phyloP scores from a whole-genome alignment of 2,797 vertebrate genomes.

The Diplodus puntazzo region DNA sequence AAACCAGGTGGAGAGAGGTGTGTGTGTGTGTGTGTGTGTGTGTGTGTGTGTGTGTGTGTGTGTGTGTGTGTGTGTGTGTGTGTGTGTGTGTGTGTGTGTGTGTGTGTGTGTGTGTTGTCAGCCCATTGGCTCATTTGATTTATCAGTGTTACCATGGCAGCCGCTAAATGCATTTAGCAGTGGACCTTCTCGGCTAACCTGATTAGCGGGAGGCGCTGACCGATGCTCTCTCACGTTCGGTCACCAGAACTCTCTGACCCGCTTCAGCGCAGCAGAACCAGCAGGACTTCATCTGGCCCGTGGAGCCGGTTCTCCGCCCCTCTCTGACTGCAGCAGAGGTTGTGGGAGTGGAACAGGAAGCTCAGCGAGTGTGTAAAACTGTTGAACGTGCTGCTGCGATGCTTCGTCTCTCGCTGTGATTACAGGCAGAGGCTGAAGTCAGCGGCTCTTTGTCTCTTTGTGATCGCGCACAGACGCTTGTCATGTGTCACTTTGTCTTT shows the following conservation, averaged over 20 bases:
- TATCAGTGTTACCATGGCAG: conserved; percentile 55
- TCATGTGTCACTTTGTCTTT: conserved; percentile 23
- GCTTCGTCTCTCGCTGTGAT: not conserved
- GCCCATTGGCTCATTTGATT: conserved; percentile 38
- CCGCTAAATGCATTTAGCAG: conserved; percentile 52
- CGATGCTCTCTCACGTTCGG: no score
- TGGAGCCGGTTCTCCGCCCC: no score
- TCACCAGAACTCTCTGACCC: not conserved
- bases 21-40: no score
- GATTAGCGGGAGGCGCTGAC: conserved; percentile 41
- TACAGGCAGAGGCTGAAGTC: conserved; percentile 21
- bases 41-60: no score
- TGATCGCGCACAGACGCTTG: conserved; percentile 25
- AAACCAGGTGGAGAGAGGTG: no score
- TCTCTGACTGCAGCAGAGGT: not conserved
- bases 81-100: not conserved
- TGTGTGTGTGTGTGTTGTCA: not conserved
- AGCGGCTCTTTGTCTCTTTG: conserved; percentile 6
- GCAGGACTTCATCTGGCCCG: not conserved
- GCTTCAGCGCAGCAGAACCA: no score
- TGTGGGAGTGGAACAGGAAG: not conserved
- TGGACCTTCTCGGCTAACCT: conserved; percentile 60
- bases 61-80: no score
- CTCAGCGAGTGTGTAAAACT: conserved; percentile 10
- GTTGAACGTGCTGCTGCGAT: not conserved